phyloP scores from a whole-genome alignment of 2,113 vertebrate genomes.

The Siniperca chuatsi region DNA sequence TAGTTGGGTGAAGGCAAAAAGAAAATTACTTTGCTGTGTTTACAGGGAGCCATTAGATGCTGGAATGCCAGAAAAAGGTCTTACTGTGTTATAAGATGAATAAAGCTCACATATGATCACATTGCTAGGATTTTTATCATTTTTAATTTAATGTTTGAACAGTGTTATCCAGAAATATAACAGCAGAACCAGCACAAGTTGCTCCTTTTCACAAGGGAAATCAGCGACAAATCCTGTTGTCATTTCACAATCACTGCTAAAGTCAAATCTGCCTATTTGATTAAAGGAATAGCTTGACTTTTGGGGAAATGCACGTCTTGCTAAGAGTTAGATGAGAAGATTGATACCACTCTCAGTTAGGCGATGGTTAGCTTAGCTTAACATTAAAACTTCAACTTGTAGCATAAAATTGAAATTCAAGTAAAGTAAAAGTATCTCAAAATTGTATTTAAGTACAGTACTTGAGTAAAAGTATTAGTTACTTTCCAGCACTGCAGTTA shows the following conservation, averaged over 20 bases:
- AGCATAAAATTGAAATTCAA: too few relatives aligned
- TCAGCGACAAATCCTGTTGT: neutral
- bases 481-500: too few relatives aligned
- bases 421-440: too few relatives aligned
- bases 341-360: neutral
- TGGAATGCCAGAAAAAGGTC: neutral
- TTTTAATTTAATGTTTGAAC: neutral
- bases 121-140: neutral
- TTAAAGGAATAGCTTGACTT: neutral
- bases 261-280: neutral
- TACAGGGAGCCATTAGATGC: slow-evolving; percentile 6
- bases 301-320: neutral
- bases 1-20: slow-evolving; percentile 5
- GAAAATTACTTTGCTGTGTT: slow-evolving; percentile 18
- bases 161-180: neutral
- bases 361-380: neutral
- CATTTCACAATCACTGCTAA: neutral
- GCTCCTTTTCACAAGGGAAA: neutral
- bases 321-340: neutral
- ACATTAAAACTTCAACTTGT: neutral
- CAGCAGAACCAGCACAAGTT: neutral
- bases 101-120: neutral
- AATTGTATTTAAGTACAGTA: too few relatives aligned
- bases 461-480: too few relatives aligned
- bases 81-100: neutral